A percentile compares a stretch with the other conserved stretches of the same genome.
Evolutionary conservation across 2,113 vertebrate genomes (phyloP).

Genomic region (Gobiocypris rarus): DNA sequence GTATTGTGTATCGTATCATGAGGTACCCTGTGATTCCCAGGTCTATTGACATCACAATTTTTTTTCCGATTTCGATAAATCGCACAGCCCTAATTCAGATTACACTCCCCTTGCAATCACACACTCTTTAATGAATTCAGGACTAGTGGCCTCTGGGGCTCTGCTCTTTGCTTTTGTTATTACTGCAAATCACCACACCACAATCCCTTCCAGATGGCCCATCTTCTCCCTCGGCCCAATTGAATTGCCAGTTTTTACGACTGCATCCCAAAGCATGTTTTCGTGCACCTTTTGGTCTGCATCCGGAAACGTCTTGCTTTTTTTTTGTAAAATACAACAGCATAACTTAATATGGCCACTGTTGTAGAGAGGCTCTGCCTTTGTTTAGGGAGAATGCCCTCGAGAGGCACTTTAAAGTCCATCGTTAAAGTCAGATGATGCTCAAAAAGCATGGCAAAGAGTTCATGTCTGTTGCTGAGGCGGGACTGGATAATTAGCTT

Average conservation of each 20-base stretch:
- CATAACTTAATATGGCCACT: constrained; percentile 46
- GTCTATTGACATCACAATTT: no score
- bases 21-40: no score
- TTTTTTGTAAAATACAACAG: constrained; percentile 30
- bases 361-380: constrained; percentile 20
- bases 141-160: constrained; percentile 44
- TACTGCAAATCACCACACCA: constrained; percentile 66
- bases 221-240: constrained; percentile 58
- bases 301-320: constrained; percentile 51
- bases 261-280: constrained; percentile 51
- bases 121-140: constrained; percentile 14
- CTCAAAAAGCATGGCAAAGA: constrained; percentile 48
- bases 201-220: constrained; percentile 74
- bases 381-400: constrained; percentile 27
- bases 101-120: constrained; percentile 6
- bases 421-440: constrained; percentile 57
- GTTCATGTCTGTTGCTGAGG: constrained; percentile 18
- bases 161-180: constrained; percentile 63
- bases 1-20: no score
- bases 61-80: no score
- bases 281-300: constrained; percentile 26
- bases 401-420: constrained; percentile 35
- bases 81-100: neutral
- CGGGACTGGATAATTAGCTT: constrained; percentile 14
- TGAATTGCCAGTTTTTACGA: constrained; percentile 67